Base-by-base conservation (phyloP, 2,888 invertebrate genomes). In the Amphipyra tragopoginis region DNA sequence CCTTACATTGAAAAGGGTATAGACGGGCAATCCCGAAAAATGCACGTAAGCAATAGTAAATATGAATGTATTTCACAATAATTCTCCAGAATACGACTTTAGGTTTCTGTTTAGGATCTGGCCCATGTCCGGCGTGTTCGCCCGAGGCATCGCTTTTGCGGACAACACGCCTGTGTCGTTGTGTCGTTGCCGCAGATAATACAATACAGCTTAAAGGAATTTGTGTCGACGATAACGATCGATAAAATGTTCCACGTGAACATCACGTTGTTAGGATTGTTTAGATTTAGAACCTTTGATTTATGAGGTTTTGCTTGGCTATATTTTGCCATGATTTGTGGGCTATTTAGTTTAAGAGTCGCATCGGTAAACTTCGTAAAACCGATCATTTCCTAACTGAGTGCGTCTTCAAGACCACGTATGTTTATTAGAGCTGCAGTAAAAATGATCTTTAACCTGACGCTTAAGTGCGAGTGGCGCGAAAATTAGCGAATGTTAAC, bases 81-180 rank as follows among this genome's bases (percentile, higher is more conserved):
- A 29, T 26, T 9, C 9, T 2, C 33, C 64, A 65, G 79, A 78
- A 81, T 81, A 78, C 26, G 36, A 38, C n/a, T 33, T 21, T 39
- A 55, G 58, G 72, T 62, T 65, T 63, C 65, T 72, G 67, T 79
- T 79, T 71, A 79, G 78, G 77, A 75, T 62, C 75, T 67, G 77
- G 67, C 56, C 69, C 80, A 76, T 82, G 85, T 83, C 82, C 66
- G 70, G 59, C 79, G 75, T 85, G 85, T 83, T 79, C 58, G 84
- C 85, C 74, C 63, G 74, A 61, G 80, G 83, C 79, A 65, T 59
- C 75, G 77, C 76, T 80, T 77, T 77, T 75, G 79, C 80, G 72
- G 75, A 79, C 77, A 77, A 62, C 67, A 50, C 61, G 75, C 54
- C 56, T 61, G 59, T 67, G 59, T 75, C 74, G 56, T 47, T 61